A percentile compares a stretch with the other conserved stretches of the same genome.
Conservation (phyloP, 2,797 vertebrate genomes). For the Valencia hispanica region DNA sequence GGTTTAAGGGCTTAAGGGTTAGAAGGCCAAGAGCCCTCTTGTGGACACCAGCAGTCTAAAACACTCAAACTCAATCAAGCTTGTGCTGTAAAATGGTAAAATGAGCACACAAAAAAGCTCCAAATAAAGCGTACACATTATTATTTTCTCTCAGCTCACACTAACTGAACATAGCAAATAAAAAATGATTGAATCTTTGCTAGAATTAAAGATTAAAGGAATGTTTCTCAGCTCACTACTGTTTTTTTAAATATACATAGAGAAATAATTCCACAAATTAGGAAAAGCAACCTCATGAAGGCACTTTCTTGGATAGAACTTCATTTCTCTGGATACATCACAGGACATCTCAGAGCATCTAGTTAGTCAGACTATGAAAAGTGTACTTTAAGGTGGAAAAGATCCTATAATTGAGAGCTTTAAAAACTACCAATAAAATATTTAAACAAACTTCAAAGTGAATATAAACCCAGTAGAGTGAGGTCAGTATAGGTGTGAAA, state of each 20-base stretch:
- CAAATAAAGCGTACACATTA: background rate
- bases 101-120: background rate
- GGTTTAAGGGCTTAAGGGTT: background rate
- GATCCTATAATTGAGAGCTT: background rate
- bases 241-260: background rate
- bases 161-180: too few species aligned
- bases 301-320: background rate
- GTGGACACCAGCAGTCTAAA: constrained; percentile 6
- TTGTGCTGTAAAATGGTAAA: background rate
- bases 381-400: background rate
- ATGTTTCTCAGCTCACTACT: background rate
- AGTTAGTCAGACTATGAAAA: background rate
- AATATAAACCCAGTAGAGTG: background rate
- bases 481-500: background rate
- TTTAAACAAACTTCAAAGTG: background rate
- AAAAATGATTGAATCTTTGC: background rate
- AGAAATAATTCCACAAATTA: background rate
- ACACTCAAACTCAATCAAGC: background rate
- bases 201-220: background rate
- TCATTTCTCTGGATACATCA: background rate
- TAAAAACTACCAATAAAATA: background rate
- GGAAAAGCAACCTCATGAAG: background rate
- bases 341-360: background rate
- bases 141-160: background rate
- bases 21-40: constrained; percentile 18